These are phyloP conservation scores for Odontamblyopus lacepedii DNA, from an alignment of 2,797 vertebrate genomes.

Conservation along the genomic window DNA sequence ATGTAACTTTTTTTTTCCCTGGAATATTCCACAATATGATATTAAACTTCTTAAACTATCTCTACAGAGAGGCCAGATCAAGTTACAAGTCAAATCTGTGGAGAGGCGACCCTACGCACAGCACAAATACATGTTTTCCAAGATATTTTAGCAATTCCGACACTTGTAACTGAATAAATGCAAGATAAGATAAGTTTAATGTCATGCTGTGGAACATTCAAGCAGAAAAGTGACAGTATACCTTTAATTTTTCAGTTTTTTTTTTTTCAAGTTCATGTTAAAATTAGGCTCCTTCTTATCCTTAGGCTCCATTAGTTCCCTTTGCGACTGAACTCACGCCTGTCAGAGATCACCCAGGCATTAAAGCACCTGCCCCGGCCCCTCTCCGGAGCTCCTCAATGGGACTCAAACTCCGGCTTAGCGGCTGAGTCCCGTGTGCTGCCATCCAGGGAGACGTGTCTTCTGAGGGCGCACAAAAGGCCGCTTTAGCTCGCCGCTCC, in stretches of 20 bases:
- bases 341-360: conserved; percentile 68
- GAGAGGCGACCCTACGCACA: too few species aligned
- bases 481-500: conserved; percentile 58
- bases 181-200: too few species aligned
- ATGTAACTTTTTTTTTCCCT: too few species aligned
- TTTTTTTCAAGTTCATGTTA: neutral
- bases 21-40: too few species aligned
- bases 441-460: conserved; percentile 59
- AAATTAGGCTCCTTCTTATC: neutral
- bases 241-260: neutral
- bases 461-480: conserved; percentile 59
- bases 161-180: too few species aligned
- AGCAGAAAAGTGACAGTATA: neutral
- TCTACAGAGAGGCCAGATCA: too few species aligned
- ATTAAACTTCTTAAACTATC: too few species aligned
- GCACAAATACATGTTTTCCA: too few species aligned
- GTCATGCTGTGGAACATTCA: too few species aligned
- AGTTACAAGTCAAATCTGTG: too few species aligned
- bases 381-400: conserved; percentile 55
- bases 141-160: too few species aligned
- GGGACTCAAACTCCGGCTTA: conserved; percentile 37
- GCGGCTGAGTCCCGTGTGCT: conserved; percentile 53
- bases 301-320: neutral
- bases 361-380: conserved; percentile 67
- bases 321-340: conserved; percentile 16